phyloP scores from a whole-genome alignment of 2,888 invertebrate species.

The Philereme vetulata region DNA sequence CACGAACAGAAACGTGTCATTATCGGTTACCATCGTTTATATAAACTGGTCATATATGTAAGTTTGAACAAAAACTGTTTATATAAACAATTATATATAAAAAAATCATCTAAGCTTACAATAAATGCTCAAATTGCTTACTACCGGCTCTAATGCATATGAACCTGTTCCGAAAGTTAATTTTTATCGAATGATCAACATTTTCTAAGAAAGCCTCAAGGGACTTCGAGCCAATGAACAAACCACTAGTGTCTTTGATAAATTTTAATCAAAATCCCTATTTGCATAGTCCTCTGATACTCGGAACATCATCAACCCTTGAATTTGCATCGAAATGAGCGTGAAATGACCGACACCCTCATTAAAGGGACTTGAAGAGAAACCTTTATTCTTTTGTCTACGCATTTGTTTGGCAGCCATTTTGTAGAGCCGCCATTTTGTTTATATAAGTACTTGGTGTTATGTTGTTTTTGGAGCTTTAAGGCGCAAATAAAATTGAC shows the following conservation, averaged over 20 bases:
- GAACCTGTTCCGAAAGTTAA: too few species aligned
- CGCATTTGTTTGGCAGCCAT: slow-evolving; percentile 59
- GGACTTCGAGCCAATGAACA: slow-evolving; percentile 5
- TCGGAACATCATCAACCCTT: slow-evolving; percentile 73
- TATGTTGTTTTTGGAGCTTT: slow-evolving; percentile 22
- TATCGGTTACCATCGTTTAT: too few species aligned
- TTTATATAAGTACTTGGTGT: slow-evolving; percentile 58
- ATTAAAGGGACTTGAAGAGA: slow-evolving; percentile 66
- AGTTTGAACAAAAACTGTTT: too few species aligned
- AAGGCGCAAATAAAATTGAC: not conserved
- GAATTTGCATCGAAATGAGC: slow-evolving; percentile 80
- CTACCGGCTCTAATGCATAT: too few species aligned
- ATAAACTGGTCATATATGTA: too few species aligned
- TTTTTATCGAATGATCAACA: too few species aligned
- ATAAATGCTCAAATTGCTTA: too few species aligned
- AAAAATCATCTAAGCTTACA: too few species aligned
- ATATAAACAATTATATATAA: too few species aligned
- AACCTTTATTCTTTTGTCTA: slow-evolving; percentile 75
- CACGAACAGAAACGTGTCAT: too few species aligned
- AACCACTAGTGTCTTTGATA: slow-evolving; percentile 53
- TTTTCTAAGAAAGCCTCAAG: too few species aligned
- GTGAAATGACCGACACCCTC: slow-evolving; percentile 75
- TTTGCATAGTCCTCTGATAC: slow-evolving; percentile 65
- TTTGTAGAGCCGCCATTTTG: slow-evolving; percentile 60
- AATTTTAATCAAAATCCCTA: slow-evolving; percentile 77